Percentiles rank a stretch among this genome's conserved stretches.
Evolutionary conservation across 2,113 vertebrate genomes (phyloP).

Genomic region (Phylloscopus trochiloides): DNA sequence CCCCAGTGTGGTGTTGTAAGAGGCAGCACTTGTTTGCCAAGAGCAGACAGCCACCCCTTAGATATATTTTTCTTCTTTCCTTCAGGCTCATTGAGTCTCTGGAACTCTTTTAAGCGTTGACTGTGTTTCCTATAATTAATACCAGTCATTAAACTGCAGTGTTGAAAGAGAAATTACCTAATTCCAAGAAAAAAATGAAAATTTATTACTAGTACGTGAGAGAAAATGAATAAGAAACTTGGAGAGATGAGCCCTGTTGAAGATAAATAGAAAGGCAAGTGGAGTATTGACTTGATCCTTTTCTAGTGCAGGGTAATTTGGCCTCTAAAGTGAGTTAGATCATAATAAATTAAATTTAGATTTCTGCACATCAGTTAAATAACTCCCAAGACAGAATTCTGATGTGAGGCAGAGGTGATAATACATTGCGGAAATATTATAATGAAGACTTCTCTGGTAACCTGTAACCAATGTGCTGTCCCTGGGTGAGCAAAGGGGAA

Average conservation of each 20-base stretch:
- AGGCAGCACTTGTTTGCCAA: background rate
- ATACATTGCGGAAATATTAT: slow-evolving; percentile 66
- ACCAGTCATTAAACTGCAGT: slow-evolving; percentile 68
- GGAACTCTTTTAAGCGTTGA: slow-evolving; percentile 45
- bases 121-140: slow-evolving; percentile 73
- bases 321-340: slow-evolving; percentile 79
- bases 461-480: slow-evolving; percentile 61
- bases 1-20: background rate
- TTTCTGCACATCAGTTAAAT: slow-evolving; percentile 79
- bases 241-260: slow-evolving; percentile 54
- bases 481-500: slow-evolving; percentile 15
- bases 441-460: slow-evolving; percentile 75
- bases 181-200: slow-evolving; percentile 70
- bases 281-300: slow-evolving; percentile 79
- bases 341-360: slow-evolving; percentile 83
- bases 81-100: slow-evolving; percentile 24
- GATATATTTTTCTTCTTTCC: background rate
- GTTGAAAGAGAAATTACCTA: slow-evolving; percentile 75
- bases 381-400: slow-evolving; percentile 76
- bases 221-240: slow-evolving; percentile 72
- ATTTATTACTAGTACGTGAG: slow-evolving; percentile 70
- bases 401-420: slow-evolving; percentile 69
- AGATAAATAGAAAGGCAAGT: slow-evolving; percentile 80
- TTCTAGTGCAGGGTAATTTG: slow-evolving; percentile 77
- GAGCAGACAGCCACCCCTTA: background rate